Conservation (phyloP, 2,113 vertebrate genomes). For the Pycnonotus jocosus region DNA sequence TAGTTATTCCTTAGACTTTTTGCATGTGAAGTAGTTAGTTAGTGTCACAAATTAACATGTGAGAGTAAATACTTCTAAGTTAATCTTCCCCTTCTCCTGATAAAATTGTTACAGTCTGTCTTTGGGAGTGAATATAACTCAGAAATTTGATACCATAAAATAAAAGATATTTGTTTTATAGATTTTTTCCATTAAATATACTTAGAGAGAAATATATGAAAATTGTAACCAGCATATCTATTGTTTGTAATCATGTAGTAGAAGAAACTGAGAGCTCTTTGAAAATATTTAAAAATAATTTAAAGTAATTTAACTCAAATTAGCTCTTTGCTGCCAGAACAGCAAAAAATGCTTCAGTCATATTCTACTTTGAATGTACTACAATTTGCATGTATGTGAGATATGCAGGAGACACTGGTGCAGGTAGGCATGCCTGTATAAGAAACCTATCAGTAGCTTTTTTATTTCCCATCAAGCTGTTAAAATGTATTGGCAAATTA, state of each 20-base stretch:
- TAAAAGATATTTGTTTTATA: background rate
- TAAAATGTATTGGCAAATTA: conserved; percentile 8
- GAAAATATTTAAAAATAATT: background rate
- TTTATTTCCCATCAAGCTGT: background rate
- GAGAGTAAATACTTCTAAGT: background rate
- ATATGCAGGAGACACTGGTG: background rate
- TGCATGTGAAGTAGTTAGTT: background rate
- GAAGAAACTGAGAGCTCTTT: background rate
- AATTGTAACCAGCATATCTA: background rate
- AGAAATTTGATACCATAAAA: background rate
- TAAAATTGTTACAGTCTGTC: background rate
- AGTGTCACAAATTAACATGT: background rate
- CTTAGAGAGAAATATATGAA: background rate
- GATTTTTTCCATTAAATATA: background rate
- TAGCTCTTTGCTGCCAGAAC: background rate
- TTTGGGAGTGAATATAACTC: background rate
- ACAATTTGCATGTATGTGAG: background rate
- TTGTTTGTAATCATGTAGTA: background rate
- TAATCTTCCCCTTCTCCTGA: fast-evolving
- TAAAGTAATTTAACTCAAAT: background rate
- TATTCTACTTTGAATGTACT: background rate
- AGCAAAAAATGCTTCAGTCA: background rate
- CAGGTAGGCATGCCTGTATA: background rate
- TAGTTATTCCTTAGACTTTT: background rate
- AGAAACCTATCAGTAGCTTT: background rate